A percentile compares a stretch with the other conserved stretches of the same genome.
phyloP scores from a whole-genome alignment of 2,888 invertebrate genomes.

The Hydriomena furcata region DNA sequence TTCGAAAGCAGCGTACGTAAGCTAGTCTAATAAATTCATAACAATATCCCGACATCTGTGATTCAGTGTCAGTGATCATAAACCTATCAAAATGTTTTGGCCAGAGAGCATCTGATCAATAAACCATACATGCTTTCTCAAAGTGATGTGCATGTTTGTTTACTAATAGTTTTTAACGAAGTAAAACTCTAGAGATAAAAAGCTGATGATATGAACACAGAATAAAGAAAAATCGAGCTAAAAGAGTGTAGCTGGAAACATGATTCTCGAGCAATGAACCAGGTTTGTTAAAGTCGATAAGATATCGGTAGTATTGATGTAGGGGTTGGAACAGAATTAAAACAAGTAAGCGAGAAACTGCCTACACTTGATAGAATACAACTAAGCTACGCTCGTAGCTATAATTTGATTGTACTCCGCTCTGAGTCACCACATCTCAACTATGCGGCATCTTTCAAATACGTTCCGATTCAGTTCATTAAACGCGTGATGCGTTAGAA shows the following conservation, averaged over 20 bases:
- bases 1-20: too few species aligned
- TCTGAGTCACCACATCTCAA: conserved; percentile 7
- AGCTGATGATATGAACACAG: too few species aligned
- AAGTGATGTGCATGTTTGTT: background rate
- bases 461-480: conserved; percentile 29
- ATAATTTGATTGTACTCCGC: background rate
- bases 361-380: too few species aligned
- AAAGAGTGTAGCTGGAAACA: too few species aligned
- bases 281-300: too few species aligned
- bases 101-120: conserved; percentile 1
- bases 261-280: too few species aligned
- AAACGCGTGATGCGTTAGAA: conserved; percentile 15
- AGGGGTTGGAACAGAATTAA: too few species aligned
- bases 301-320: too few species aligned
- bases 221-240: too few species aligned
- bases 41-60: background rate
- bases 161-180: too few species aligned
- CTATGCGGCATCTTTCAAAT: conserved; percentile 8
- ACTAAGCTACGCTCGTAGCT: background rate
- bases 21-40: background rate
- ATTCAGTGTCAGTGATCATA: background rate
- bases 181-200: too few species aligned
- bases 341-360: too few species aligned
- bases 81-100: conserved; percentile 13
- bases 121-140: conserved; percentile 17